Conservation (phyloP, 2,888 invertebrate genomes). For the Sycophila texana region DNA sequence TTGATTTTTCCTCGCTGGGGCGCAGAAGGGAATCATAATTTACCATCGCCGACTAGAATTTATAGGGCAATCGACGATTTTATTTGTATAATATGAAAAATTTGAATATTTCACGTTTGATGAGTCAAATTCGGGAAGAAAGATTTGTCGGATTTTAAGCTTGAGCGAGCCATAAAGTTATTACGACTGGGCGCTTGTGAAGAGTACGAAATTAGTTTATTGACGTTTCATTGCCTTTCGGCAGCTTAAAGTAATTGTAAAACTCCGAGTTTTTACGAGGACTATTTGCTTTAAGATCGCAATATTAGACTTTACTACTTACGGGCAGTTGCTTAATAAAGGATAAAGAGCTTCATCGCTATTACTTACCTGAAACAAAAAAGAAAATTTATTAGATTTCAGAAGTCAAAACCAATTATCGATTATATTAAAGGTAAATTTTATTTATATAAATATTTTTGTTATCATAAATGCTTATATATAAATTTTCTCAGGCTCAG, state of each 20-base stretch:
- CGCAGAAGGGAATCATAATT: conserved; percentile 11
- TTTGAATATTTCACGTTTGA: background rate
- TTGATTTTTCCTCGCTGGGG: background rate
- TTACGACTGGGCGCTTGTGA: background rate
- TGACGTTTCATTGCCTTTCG: background rate
- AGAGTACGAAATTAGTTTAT: background rate
- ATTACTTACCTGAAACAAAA: conserved; percentile 68
- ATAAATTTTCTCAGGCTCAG: background rate
- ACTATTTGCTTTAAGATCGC: background rate
- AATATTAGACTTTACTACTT: conserved; percentile 16
- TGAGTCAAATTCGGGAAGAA: too few relatives aligned
- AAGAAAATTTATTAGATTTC: conserved; percentile 23
- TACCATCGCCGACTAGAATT: background rate
- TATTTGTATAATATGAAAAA: conserved; percentile 2
- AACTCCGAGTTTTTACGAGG: background rate
- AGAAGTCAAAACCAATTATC: too few relatives aligned
- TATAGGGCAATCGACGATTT: background rate
- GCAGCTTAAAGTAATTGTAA: conserved; percentile 2
- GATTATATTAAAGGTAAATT: too few relatives aligned
- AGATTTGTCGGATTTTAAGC: too few relatives aligned
- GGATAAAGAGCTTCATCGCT: background rate
- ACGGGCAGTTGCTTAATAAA: background rate
- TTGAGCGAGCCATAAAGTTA: background rate
- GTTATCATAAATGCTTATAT: too few relatives aligned
- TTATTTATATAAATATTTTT: too few relatives aligned